A percentile compares a stretch with the other conserved stretches of the same genome.
Evolutionary conservation across 2,888 invertebrate species (phyloP).

Genomic region (Perizoma affinitatum): DNA sequence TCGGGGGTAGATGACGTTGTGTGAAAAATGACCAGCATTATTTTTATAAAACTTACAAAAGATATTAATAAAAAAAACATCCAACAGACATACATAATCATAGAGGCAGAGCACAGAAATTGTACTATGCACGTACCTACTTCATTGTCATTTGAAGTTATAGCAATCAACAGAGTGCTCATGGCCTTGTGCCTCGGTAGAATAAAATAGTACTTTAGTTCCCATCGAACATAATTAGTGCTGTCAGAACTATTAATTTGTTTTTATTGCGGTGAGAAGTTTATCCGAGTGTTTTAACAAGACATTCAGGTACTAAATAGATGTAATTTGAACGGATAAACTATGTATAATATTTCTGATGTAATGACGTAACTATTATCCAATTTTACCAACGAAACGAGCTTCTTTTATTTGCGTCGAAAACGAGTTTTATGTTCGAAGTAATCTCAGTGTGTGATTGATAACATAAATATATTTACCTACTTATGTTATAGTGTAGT

Average conservation of each 20-base stretch:
- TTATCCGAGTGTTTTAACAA: not conserved
- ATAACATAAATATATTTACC: too few relatives aligned
- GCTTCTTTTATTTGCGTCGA: not conserved
- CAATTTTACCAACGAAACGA: too few relatives aligned
- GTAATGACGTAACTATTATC: not conserved
- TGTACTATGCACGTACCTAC: too few relatives aligned
- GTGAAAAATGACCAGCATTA: too few relatives aligned
- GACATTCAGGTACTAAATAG: not conserved
- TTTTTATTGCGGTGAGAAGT: not conserved
- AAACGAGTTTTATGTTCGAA: not conserved
- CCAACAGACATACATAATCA: too few relatives aligned
- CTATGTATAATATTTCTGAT: too few relatives aligned
- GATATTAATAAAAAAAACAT: too few relatives aligned
- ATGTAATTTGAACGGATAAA: too few relatives aligned
- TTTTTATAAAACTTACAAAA: too few relatives aligned
- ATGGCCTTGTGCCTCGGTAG: constrained; percentile 3
- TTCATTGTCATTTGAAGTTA: constrained; percentile 1
- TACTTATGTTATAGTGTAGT: too few relatives aligned
- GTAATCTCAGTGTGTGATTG: not conserved
- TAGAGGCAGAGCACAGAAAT: too few relatives aligned
- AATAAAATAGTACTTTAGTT: constrained; percentile 1
- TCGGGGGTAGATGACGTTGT: too few relatives aligned
- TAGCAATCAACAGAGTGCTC: constrained; percentile 3
- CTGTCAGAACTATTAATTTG: not conserved
- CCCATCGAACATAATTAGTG: not conserved